Evolutionary conservation across 2,797 vertebrate genomes (phyloP).

Genomic region (Coranthus polyacanthus): DNA sequence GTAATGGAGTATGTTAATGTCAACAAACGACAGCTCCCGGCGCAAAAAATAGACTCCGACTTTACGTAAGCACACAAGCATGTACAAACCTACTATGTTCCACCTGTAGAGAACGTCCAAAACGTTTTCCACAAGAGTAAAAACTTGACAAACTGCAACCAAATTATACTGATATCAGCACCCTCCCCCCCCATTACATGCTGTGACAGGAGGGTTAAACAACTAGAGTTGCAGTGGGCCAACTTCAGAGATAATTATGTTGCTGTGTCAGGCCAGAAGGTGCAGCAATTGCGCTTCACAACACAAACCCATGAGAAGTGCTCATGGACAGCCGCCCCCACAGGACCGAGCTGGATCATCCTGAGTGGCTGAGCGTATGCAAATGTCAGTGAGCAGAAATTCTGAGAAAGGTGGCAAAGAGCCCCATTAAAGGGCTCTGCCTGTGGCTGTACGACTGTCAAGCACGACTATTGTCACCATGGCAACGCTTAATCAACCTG

Average conservation of each 20-base stretch:
- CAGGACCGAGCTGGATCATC: slow-evolving; percentile 22
- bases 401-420: slow-evolving; percentile 29
- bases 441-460: slow-evolving; percentile 8
- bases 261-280: slow-evolving; percentile 42
- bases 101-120: too few relatives aligned
- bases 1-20: too few relatives aligned
- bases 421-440: slow-evolving; percentile 33
- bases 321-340: slow-evolving; percentile 19
- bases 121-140: too few relatives aligned
- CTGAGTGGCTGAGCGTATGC: slow-evolving; percentile 39
- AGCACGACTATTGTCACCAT: slow-evolving; percentile 33
- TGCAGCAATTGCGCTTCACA: slow-evolving; percentile 54
- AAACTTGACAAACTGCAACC: neutral
- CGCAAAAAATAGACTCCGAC: too few relatives aligned
- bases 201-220: slow-evolving; percentile 54
- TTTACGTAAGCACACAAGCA: too few relatives aligned
- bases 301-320: slow-evolving; percentile 30
- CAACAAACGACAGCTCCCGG: too few relatives aligned
- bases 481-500: slow-evolving; percentile 48
- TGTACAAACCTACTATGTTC: too few relatives aligned
- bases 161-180: slow-evolving; percentile 2
- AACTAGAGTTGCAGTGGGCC: slow-evolving; percentile 21
- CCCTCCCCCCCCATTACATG: slow-evolving; percentile 4
- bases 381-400: slow-evolving; percentile 37
- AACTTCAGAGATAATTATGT: slow-evolving; percentile 60